phyloP scores from a whole-genome alignment of 2,113 vertebrate genomes.

The Amblyopsis rosae region DNA sequence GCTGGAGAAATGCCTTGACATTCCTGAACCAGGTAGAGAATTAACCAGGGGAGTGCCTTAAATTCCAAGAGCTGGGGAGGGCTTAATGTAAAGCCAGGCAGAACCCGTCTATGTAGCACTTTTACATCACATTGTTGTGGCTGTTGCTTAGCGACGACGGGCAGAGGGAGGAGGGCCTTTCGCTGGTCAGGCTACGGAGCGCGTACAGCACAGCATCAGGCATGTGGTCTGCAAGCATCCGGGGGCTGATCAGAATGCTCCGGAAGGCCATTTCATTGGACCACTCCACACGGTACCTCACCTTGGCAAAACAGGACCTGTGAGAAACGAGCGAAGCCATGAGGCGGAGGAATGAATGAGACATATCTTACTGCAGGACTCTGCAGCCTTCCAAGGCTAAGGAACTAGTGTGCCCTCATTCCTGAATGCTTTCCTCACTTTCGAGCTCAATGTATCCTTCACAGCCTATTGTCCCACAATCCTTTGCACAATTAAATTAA shows the following conservation, averaged over 20 bases:
- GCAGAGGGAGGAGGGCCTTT: slow-evolving; percentile 77
- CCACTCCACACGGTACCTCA: slow-evolving; percentile 83
- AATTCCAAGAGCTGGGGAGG: neutral
- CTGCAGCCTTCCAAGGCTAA: no score
- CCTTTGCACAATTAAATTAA: no score
- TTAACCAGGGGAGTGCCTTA: neutral
- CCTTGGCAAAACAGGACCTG: slow-evolving; percentile 85
- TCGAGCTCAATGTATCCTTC: no score
- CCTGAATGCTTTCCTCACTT: no score
- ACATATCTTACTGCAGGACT: no score
- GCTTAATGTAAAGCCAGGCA: neutral
- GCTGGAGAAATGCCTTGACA: neutral
- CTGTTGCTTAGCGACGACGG: slow-evolving; percentile 64
- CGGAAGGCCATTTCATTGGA: slow-evolving; percentile 82
- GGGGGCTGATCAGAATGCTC: slow-evolving; percentile 90
- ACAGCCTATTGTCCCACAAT: no score
- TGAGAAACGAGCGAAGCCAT: neutral
- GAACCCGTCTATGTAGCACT: neutral
- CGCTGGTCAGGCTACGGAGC: slow-evolving; percentile 78
- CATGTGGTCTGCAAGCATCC: slow-evolving; percentile 95
- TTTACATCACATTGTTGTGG: slow-evolving; percentile 71
- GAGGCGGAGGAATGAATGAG: neutral
- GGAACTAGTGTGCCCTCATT: no score
- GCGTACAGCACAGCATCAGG: slow-evolving; percentile 85
- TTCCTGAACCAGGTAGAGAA: neutral